Conservation (phyloP, 1,140 invertebrate species). For the Proales similis region DNA sequence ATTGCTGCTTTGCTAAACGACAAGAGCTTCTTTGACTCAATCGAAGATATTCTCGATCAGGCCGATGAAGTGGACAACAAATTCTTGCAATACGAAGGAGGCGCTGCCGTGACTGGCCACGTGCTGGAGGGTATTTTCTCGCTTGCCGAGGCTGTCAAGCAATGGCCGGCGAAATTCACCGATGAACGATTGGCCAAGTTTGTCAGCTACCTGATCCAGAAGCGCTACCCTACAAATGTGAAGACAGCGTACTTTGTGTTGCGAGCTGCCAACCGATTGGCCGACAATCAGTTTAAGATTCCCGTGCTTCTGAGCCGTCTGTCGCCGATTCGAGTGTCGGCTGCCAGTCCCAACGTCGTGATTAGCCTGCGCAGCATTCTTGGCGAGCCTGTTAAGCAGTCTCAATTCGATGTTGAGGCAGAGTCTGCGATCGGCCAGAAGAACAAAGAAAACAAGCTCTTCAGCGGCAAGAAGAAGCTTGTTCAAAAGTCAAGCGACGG, state of each 20-base stretch:
- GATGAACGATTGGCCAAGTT: constrained; percentile 78
- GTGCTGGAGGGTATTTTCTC: constrained; percentile 68
- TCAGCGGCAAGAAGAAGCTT: constrained; percentile 13
- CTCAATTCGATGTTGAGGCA: constrained; percentile 12
- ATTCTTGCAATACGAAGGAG: constrained; percentile 80
- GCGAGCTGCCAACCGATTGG: constrained; percentile 1
- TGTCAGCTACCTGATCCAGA: constrained; percentile 67
- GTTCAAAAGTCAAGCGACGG: constrained; percentile 31
- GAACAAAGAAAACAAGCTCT: constrained; percentile 8
- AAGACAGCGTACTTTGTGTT: constrained; percentile 14
- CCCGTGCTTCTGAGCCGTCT: constrained; percentile 24
- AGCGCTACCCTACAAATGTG: constrained; percentile 57
- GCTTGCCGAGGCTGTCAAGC: constrained; percentile 63
- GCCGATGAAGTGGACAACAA: constrained; percentile 86
- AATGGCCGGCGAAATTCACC: constrained; percentile 58
- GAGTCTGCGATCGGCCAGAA: constrained; percentile 7
- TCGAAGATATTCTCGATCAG: constrained; percentile 82
- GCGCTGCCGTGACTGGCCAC: constrained; percentile 62
- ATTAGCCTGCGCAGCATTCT: constrained; percentile 14
- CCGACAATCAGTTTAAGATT: constrained; percentile 18
- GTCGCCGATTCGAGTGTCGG: neutral
- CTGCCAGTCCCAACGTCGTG: constrained; percentile 1
- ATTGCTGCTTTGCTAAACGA: constrained; percentile 63
- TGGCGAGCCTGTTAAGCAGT: neutral
- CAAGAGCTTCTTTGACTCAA: constrained; percentile 62